Conservation (phyloP, 1,140 invertebrate species). For the Cotesia chilonis region DNA sequence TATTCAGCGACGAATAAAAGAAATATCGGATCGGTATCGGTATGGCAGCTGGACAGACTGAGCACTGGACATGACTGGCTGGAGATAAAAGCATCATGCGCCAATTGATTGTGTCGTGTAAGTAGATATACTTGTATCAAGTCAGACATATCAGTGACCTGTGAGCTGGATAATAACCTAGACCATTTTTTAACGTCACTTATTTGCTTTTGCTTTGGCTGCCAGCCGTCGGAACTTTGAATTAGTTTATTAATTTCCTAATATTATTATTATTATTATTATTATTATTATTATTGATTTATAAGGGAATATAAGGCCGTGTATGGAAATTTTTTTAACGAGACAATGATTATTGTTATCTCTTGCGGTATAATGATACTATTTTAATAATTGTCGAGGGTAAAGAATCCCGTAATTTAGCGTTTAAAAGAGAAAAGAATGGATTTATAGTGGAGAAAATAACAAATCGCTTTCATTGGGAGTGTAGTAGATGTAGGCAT, state of each 20-base stretch:
- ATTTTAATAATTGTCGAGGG: too few species aligned
- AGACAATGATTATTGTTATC: too few species aligned
- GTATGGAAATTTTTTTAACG: too few species aligned
- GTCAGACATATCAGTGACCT: background rate
- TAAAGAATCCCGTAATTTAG: background rate
- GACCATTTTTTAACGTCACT: background rate
- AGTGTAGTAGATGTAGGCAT: background rate
- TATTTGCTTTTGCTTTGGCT: background rate
- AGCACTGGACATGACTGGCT: background rate
- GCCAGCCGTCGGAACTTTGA: background rate
- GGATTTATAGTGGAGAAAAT: background rate
- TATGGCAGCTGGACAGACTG: background rate
- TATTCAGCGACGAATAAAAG: background rate
- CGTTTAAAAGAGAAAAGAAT: constrained; percentile 9
- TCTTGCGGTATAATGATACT: too few species aligned
- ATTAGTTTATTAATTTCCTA: too few species aligned
- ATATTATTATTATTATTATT: too few species aligned
- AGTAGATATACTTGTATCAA: constrained; percentile 15
- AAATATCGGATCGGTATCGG: background rate
- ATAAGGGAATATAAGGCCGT: too few species aligned
- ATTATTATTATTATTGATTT: too few species aligned
- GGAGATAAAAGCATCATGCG: too few species aligned
- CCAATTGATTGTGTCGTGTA: constrained; percentile 1
- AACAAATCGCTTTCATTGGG: constrained; percentile 1
- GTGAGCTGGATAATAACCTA: background rate